These are phyloP conservation scores for Camponotus pennsylvanicus DNA, from an alignment of 1,140 invertebrate species.

Conservation along the genomic window DNA sequence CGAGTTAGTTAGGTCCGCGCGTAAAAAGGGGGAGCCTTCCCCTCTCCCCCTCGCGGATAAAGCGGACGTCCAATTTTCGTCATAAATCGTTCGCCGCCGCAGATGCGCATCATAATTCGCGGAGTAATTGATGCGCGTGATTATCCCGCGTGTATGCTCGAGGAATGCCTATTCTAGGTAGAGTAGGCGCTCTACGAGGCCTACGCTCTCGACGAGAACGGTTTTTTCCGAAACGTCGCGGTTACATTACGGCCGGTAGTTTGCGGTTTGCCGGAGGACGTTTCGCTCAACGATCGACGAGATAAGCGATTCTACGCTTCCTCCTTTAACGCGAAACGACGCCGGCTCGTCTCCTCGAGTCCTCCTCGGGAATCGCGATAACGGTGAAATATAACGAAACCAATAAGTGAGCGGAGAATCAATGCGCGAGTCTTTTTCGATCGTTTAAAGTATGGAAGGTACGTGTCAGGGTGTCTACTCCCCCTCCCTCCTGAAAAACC, in stretches of 20 bases:
- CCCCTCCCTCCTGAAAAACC: too few relatives aligned
- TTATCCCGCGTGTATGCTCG: slow-evolving; percentile 42
- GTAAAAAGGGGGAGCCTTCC: slow-evolving; percentile 32
- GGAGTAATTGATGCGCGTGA: slow-evolving; percentile 70
- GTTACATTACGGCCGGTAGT: slow-evolving; percentile 67
- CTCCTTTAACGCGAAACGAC: slow-evolving; percentile 28
- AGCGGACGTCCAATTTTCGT: slow-evolving; percentile 59
- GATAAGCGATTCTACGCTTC: slow-evolving; percentile 63
- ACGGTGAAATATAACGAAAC: slow-evolving; percentile 26
- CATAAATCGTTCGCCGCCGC: slow-evolving; percentile 59
- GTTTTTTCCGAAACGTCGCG: slow-evolving; percentile 67
- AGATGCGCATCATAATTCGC: slow-evolving; percentile 60
- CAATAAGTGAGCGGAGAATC: slow-evolving; percentile 12
- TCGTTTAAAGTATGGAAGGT: not conserved
- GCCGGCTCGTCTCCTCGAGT: slow-evolving; percentile 52
- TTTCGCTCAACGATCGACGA: slow-evolving; percentile 69
- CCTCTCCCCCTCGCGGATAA: slow-evolving; percentile 41
- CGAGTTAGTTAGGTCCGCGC: slow-evolving; percentile 35
- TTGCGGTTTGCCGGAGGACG: slow-evolving; percentile 73
- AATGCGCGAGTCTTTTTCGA: slow-evolving; percentile 26
- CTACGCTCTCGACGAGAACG: not conserved
- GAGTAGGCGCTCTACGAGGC: slow-evolving; percentile 12
- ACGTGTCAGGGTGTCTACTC: too few relatives aligned
- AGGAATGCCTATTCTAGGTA: slow-evolving; percentile 66
- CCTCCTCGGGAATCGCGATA: slow-evolving; percentile 32